Base-by-base conservation (phyloP, 2,888 invertebrate genomes). In the Dioctria rufipes region DNA sequence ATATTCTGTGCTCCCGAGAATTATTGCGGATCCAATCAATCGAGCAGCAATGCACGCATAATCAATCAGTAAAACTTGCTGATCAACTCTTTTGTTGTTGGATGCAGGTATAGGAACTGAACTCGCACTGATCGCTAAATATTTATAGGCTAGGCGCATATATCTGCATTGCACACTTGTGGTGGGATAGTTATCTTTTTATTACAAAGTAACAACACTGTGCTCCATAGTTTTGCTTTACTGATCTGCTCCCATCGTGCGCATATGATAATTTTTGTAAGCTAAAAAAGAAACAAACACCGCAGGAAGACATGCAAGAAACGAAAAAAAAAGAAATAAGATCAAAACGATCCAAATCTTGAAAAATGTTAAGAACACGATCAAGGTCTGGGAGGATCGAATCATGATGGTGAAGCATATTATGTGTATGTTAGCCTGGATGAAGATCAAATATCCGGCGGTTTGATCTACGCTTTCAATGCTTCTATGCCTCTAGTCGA, bases 41-140 rank as follows among this genome's bases (percentile, higher is more conserved):
- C 77, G 77, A 63, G 49, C 46, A 8, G 25, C 63, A 61, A 61
- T 63, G 63, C 77, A 77, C 77, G 77, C 77, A 77, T 77, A 77
- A 77, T 77, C 77, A 77, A 77, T 77, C 63, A 77, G 77, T 49
- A 77, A 63, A 77, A 77, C 77, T 77, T 63, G 77, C 63, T 63
- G 77, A 77, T 77, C 77, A 61, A 77, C 77, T 77, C 60, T 77
- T 61, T 63, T 42, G 77, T 37, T 25, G 25, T 25, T 25, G 63
- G 63, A 77, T 63, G 61, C 77, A 37, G 25, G 61, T 63, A 49
- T 25, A 25, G 25, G 25, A 25, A 25, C 25, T 25, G 25, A 25
- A 25, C 42, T 77, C 63, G 40, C 25, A 25, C 25, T 43, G 77
- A 42, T 25, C 63, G 63, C 61, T 49, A 77, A 63, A 63, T 63